Conservation (phyloP, 2,888 invertebrate species). For the Drosophila vallismaia region DNA sequence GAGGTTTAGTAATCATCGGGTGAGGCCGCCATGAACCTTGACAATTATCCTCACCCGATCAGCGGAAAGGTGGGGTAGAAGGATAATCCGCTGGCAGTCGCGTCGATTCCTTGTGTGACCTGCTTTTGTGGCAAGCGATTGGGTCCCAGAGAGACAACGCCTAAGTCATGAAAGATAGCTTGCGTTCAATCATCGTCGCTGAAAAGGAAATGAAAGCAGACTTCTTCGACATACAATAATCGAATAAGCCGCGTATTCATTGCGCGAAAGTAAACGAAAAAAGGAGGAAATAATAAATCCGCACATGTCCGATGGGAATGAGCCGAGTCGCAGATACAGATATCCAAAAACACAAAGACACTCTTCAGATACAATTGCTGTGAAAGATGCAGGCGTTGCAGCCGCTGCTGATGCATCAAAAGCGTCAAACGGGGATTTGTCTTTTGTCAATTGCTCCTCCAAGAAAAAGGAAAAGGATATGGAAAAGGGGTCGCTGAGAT, state of each 20-base stretch:
- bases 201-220: conserved; percentile 74
- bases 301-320: conserved; percentile 65
- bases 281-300: conserved; percentile 61
- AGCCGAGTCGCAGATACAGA: conserved; percentile 21
- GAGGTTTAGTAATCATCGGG: conserved; percentile 42
- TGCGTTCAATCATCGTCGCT: conserved; percentile 70
- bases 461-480: conserved; percentile 17
- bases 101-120: conserved; percentile 37
- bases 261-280: conserved; percentile 60
- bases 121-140: conserved; percentile 45
- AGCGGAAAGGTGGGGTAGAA: conserved; percentile 24
- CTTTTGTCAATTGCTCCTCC: conserved; percentile 32
- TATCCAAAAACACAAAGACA: conserved; percentile 55
- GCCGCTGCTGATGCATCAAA: conserved; percentile 67
- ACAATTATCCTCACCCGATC: conserved; percentile 73
- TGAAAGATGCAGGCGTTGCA: conserved; percentile 21
- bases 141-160: conserved; percentile 41
- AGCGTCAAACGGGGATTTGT: conserved; percentile 47
- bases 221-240: conserved; percentile 62
- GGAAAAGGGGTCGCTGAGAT: conserved; percentile 26
- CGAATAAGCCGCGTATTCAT: conserved; percentile 77
- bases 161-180: conserved; percentile 75
- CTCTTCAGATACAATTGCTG: conserved; percentile 45
- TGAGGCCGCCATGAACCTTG: conserved; percentile 58
- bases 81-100: conserved; percentile 62